Evolutionary conservation across 2,888 invertebrate genomes (phyloP).

Genomic region (Neoaliturus tenellus): DNA sequence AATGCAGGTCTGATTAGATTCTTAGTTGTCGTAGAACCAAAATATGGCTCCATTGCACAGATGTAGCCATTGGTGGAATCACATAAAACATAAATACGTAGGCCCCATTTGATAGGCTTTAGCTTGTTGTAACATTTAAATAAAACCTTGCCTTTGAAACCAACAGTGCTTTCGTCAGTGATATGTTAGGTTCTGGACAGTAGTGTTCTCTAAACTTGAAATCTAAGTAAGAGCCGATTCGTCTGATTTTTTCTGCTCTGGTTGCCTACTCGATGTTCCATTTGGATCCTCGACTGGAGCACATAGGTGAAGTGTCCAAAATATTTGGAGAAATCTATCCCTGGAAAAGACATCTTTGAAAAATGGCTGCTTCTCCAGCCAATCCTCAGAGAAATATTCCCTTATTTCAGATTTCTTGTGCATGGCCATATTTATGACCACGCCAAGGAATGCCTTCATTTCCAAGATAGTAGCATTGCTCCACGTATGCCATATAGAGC

Average conservation of each 20-base stretch:
- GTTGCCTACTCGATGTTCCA: background rate
- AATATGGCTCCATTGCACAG: constrained; percentile 24
- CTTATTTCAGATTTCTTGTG: background rate
- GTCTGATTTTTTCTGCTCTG: background rate
- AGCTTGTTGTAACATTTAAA: constrained; percentile 25
- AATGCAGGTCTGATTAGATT: background rate
- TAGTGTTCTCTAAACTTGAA: background rate
- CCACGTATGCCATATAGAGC: constrained; percentile 1
- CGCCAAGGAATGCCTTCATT: constrained; percentile 20
- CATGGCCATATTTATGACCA: constrained; percentile 6
- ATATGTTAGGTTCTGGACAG: background rate
- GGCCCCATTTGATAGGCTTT: constrained; percentile 44
- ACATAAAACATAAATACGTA: background rate
- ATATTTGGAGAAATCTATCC: constrained; percentile 7
- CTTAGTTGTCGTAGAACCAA: constrained; percentile 24
- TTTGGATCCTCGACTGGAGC: background rate
- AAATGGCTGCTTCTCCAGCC: background rate
- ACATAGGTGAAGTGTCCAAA: constrained; percentile 11
- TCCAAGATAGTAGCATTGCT: background rate
- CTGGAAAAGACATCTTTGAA: constrained; percentile 21
- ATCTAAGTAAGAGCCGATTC: background rate
- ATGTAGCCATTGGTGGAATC: constrained; percentile 19
- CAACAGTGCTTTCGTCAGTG: constrained; percentile 36
- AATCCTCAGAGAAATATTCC: background rate
- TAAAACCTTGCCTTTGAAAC: constrained; percentile 1